These are phyloP conservation scores for Solenopsis fugax DNA, from an alignment of 1,140 invertebrate species.

Conservation along the genomic window DNA sequence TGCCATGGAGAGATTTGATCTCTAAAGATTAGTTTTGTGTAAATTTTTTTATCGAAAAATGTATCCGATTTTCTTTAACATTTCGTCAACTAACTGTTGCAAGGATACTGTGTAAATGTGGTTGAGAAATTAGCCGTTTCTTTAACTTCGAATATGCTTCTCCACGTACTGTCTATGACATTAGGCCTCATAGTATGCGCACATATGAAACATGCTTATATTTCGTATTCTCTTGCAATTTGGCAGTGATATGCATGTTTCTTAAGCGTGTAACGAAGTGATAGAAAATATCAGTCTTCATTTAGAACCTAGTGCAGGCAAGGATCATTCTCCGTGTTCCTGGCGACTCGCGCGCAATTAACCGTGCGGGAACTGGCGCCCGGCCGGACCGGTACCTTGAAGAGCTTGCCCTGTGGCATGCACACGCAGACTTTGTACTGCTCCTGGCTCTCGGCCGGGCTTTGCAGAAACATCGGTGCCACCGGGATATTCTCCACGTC, in stretches of 20 bases:
- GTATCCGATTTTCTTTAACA: slow-evolving; percentile 1
- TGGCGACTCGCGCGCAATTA: slow-evolving; percentile 89
- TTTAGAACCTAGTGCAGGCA: slow-evolving; percentile 86
- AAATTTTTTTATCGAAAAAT: slow-evolving; percentile 33
- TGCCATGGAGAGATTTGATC: not conserved
- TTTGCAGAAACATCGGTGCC: slow-evolving; percentile 84
- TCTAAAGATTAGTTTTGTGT: not conserved
- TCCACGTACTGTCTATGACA: not conserved
- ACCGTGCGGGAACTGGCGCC: slow-evolving; percentile 86
- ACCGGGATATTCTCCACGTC: slow-evolving; percentile 92
- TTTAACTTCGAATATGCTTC: not conserved
- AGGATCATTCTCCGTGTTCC: slow-evolving; percentile 90
- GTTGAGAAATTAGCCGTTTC: not conserved
- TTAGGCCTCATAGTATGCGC: not conserved
- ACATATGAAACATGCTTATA: not conserved
- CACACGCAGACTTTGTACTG: slow-evolving; percentile 96
- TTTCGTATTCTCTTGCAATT: not conserved
- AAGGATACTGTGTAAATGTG: slow-evolving; percentile 6
- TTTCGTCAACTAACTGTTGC: not conserved
- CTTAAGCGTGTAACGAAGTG: not conserved
- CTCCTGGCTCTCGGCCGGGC: slow-evolving; percentile 81
- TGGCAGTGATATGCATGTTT: slow-evolving; percentile 60
- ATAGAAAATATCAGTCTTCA: not conserved
- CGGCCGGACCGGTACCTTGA: slow-evolving; percentile 90
- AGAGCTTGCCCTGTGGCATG: slow-evolving; percentile 94